Evolutionary conservation across 1,140 invertebrate genomes (phyloP).

Genomic region (Calephelis nemesis): DNA sequence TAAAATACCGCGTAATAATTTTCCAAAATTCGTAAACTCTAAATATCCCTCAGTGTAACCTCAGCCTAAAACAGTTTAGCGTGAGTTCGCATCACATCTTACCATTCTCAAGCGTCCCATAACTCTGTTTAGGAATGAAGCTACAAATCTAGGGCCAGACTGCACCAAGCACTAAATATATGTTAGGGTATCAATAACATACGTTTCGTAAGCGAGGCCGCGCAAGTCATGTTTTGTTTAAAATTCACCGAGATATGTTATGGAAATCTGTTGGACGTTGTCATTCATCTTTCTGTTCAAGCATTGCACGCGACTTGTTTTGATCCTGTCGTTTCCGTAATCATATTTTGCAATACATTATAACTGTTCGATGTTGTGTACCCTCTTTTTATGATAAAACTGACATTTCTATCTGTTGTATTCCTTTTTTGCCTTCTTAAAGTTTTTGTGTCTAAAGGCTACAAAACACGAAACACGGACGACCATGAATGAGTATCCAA

Average conservation of each 20-base stretch:
- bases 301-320: conserved; percentile 15
- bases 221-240: conserved; percentile 36
- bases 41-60: conserved; percentile 16
- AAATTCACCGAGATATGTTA: conserved; percentile 32
- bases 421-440: too few relatives aligned
- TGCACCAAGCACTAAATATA: conserved; percentile 35
- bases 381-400: too few relatives aligned
- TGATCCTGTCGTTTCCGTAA: conserved; percentile 16
- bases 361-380: neutral
- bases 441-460: too few relatives aligned
- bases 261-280: conserved; percentile 29
- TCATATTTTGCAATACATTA: conserved; percentile 12
- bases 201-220: conserved; percentile 32
- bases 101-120: conserved; percentile 1
- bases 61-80: conserved; percentile 37
- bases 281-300: conserved; percentile 30
- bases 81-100: conserved; percentile 37
- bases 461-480: too few relatives aligned
- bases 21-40: too few relatives aligned
- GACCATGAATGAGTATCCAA: too few relatives aligned
- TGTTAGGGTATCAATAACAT: conserved; percentile 49
- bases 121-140: conserved; percentile 45
- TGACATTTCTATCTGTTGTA: too few relatives aligned
- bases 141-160: conserved; percentile 44
- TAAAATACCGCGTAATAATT: too few relatives aligned